These are phyloP conservation scores for Drosophila azteca DNA, from an alignment of 1,140 invertebrate genomes.

Conservation along the genomic window DNA sequence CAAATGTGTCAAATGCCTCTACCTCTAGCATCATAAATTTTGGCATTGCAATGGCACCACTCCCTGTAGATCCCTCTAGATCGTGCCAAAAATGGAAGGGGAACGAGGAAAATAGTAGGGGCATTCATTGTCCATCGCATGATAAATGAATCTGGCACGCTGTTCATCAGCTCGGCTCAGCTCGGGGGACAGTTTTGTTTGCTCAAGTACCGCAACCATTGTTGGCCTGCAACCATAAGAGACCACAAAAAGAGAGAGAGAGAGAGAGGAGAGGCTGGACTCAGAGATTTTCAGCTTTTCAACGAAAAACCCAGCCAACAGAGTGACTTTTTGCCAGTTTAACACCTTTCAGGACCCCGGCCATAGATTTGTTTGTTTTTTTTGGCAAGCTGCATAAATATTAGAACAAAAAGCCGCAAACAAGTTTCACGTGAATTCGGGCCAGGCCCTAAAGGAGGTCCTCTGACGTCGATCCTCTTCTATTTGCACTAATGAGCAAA, in stretches of 20 bases:
- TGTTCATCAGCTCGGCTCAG: constrained; percentile 20
- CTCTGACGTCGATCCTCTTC: constrained; percentile 25
- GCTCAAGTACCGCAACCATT: constrained; percentile 53
- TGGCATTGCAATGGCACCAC: no score
- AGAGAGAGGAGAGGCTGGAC: constrained; percentile 31
- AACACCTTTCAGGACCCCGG: constrained; percentile 67
- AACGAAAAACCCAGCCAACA: constrained; percentile 35
- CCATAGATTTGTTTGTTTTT: constrained; percentile 1
- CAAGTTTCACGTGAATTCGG: constrained; percentile 69
- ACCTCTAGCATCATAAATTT: neutral
- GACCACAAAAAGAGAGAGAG: constrained; percentile 42
- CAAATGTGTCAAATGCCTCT: neutral
- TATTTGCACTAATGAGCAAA: constrained; percentile 80
- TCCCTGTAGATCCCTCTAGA: constrained; percentile 29
- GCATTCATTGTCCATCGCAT: constrained; percentile 36
- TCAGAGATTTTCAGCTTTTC: constrained; percentile 76
- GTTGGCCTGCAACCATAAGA: constrained; percentile 21
- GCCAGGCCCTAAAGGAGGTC: constrained; percentile 21
- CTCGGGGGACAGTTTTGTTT: constrained; percentile 63
- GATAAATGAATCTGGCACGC: constrained; percentile 61
- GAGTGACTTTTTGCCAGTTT: constrained; percentile 82
- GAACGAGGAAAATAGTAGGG: neutral
- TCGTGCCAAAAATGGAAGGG: constrained; percentile 57
- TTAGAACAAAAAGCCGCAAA: constrained; percentile 54
- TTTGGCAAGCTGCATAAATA: constrained; percentile 78